Evolutionary conservation across 2,888 invertebrate species (phyloP).

Genomic region (Isoperla grammatica): DNA sequence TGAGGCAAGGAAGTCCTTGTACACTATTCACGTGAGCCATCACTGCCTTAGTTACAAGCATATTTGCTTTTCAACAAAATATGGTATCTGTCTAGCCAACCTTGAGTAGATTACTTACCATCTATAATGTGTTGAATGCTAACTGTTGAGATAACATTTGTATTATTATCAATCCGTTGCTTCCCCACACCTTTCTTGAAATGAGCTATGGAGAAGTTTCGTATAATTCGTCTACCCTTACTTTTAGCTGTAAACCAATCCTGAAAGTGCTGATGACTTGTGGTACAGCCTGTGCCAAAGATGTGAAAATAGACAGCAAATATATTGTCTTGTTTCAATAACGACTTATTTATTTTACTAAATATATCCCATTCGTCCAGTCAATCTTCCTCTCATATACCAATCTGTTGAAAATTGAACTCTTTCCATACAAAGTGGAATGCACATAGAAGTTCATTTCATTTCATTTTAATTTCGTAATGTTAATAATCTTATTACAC

Average conservation of each 20-base stretch:
- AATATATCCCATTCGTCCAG: not conserved
- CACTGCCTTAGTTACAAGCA: not conserved
- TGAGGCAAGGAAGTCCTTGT: too few species aligned
- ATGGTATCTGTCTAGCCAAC: not conserved
- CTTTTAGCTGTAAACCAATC: slow-evolving; percentile 3
- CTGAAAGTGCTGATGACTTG: not conserved
- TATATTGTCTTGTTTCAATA: slow-evolving; percentile 16
- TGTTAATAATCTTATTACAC: too few species aligned
- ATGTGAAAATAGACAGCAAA: slow-evolving; percentile 12
- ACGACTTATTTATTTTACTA: not conserved
- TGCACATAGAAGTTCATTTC: too few species aligned
- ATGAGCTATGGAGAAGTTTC: not conserved
- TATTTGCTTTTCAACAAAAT: slow-evolving; percentile 1
- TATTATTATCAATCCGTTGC: not conserved
- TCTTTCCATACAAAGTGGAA: too few species aligned
- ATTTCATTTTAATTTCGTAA: too few species aligned
- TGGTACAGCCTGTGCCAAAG: slow-evolving; percentile 11
- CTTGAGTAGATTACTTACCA: not conserved
- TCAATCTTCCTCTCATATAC: too few species aligned
- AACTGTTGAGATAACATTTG: not conserved
- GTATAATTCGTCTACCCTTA: not conserved
- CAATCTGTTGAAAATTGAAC: too few species aligned
- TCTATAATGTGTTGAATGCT: not conserved
- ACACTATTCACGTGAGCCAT: too few species aligned
- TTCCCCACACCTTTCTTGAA: not conserved